Percentiles rank a stretch among this genome's conserved stretches.
Evolutionary conservation across 2,113 vertebrate genomes (phyloP).

Genomic region (Sceloporus tristichus): DNA sequence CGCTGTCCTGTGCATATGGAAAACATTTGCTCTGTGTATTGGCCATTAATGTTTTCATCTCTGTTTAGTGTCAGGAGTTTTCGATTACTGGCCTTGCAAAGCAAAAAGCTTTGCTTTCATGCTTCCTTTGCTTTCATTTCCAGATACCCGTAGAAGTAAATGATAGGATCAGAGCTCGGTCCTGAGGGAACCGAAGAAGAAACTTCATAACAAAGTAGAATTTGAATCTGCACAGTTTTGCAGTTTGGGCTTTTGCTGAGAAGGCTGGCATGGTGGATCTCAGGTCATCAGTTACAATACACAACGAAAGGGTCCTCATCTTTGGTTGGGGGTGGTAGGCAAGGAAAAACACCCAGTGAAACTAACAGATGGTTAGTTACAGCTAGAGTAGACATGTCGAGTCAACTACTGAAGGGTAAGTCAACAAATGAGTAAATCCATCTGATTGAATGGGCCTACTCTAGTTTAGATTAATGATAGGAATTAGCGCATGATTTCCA

Average conservation of each 20-base stretch:
- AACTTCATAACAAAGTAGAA: rapidly evolving
- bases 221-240: neutral
- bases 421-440: no score
- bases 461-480: neutral
- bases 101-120: slow-evolving; percentile 61
- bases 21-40: slow-evolving; percentile 76
- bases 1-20: slow-evolving; percentile 71
- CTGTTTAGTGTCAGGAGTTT: slow-evolving; percentile 78
- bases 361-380: no score
- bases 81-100: slow-evolving; percentile 62
- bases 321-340: no score
- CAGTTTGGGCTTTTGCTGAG: rapidly evolving
- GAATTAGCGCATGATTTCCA: neutral
- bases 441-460: no score
- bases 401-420: no score
- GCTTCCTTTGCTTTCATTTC: slow-evolving; percentile 72
- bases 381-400: no score
- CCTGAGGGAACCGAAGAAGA: neutral
- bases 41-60: slow-evolving; percentile 79
- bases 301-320: no score
- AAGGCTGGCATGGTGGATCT: neutral
- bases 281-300: neutral
- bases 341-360: no score
- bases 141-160: slow-evolving; percentile 42
- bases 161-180: slow-evolving; percentile 38